A percentile compares a stretch with the other conserved stretches of the same genome.
These are phyloP conservation scores for Lochmaea crataegi DNA, from an alignment of 2,888 invertebrate genomes.

Conservation along the genomic window DNA sequence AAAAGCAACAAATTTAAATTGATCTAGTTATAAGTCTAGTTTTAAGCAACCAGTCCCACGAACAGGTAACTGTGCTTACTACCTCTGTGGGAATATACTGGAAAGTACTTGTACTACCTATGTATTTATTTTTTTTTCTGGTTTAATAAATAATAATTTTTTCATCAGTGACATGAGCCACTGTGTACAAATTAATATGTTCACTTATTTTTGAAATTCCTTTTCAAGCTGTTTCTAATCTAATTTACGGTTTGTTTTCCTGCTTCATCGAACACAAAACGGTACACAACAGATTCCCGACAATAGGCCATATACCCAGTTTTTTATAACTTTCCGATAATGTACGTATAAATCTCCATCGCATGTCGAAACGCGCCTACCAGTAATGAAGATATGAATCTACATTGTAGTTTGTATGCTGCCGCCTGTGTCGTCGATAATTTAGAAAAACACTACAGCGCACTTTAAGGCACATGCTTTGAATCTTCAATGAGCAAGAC, in stretches of 20 bases:
- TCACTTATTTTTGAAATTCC: neutral
- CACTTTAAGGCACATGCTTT: slow-evolving; percentile 26
- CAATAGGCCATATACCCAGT: neutral
- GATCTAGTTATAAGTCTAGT: too few relatives aligned
- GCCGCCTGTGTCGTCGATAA: slow-evolving; percentile 24
- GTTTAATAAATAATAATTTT: neutral
- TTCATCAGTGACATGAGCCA: neutral
- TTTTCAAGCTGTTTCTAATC: neutral
- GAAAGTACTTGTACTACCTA: too few relatives aligned
- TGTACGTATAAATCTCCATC: neutral
- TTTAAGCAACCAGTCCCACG: too few relatives aligned
- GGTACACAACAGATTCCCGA: neutral
- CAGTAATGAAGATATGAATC: slow-evolving; percentile 34
- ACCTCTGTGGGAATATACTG: too few relatives aligned
- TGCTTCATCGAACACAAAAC: neutral
- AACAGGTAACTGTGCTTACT: too few relatives aligned
- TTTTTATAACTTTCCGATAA: slow-evolving; percentile 11
- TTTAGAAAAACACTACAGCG: slow-evolving; percentile 35
- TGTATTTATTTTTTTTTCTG: too few relatives aligned
- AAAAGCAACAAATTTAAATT: too few relatives aligned
- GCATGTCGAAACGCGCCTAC: slow-evolving; percentile 6
- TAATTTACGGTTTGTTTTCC: neutral
- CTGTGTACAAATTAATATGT: neutral
- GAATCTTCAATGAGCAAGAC: slow-evolving; percentile 32
- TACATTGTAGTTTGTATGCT: slow-evolving; percentile 34